Base-by-base conservation (phyloP, 2,113 vertebrate species). In the Oreocharis arfaki region DNA sequence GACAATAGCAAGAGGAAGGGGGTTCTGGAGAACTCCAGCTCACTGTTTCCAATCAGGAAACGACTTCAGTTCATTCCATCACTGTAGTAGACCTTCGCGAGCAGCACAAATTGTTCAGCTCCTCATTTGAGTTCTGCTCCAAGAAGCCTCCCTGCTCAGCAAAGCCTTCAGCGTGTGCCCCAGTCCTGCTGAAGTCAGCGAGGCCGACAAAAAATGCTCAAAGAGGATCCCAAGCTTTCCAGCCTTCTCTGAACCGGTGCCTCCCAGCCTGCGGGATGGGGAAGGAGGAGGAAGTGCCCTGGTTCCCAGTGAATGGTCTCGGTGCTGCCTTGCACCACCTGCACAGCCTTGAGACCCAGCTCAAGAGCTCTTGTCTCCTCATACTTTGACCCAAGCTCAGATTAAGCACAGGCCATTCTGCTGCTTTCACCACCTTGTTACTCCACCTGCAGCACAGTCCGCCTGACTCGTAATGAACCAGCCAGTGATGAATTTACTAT, bases 241-340 rank as follows among this genome's bases (percentile, higher is more conserved):
- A 37, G 32, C n/a, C 65, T 35, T 65, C 55, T 53, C 32, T 3
- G 2, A 60, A 37, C 13, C 0, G 0, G 28, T 0, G 0, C 28
- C 57, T 37, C 67, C 13, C 59, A 26, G 63, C n/a, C 49, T 12
- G 9, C 0, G 0, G 47, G 37, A 49, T 0, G 0, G 3, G 30
- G 28, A 68, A 27, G 41, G 41, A 0, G 0, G 20, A 52, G 8
- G 61, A 32, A 16, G 28, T 7, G 16, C 10, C 22, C 11, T 1
- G 2, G 26, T 6, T 17, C 41, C 16, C 20, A 11, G 19, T 0
- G 2, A 5, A 1, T 0, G 0, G 22, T 68, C 42, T n/a, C 0
- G 0, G 21, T 1, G 19, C 35, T 52, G 41, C 55, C 46, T 53
- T 1, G 1, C 32, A 16, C 13, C 55, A 23, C 33, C 28, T 37